A percentile compares a stretch with the other conserved stretches of the same genome.
These are phyloP conservation scores for Alsophila aescularia DNA, from an alignment of 2,888 invertebrate genomes.

Conservation along the genomic window DNA sequence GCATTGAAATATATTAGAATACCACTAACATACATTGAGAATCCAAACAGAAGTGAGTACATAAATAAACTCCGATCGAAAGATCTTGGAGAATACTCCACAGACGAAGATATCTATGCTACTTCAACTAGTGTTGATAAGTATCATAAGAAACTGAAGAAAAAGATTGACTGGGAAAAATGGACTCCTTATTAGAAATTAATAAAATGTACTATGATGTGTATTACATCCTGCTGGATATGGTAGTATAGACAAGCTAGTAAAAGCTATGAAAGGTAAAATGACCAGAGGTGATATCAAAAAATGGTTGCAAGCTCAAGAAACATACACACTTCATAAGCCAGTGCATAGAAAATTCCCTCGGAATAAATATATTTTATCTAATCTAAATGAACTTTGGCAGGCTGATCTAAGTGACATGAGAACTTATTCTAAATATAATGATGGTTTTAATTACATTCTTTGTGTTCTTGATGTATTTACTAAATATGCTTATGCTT, in stretches of 20 bases:
- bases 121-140: neutral
- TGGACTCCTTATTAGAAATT: constrained; percentile 45
- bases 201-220: constrained; percentile 39
- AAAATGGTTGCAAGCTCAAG: constrained; percentile 36
- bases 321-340: constrained; percentile 31
- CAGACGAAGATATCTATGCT: constrained; percentile 2
- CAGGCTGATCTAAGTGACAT: constrained; percentile 38
- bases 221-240: constrained; percentile 39
- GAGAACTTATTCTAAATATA: constrained; percentile 31
- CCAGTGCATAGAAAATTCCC: constrained; percentile 33
- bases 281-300: constrained; percentile 35
- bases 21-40: constrained; percentile 40
- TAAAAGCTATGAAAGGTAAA: constrained; percentile 38
- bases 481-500: constrained; percentile 35
- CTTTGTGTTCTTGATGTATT: constrained; percentile 40
- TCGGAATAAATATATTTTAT: constrained; percentile 37
- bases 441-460: constrained; percentile 35
- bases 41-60: constrained; percentile 32
- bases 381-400: constrained; percentile 39
- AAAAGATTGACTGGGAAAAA: constrained; percentile 42
- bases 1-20: constrained; percentile 37
- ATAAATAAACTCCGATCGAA: constrained; percentile 13
- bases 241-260: constrained; percentile 29
- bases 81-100: neutral
- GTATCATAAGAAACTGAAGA: constrained; percentile 8